Percentiles rank a stretch among this genome's conserved stretches.
These are phyloP conservation scores for Hoplostethus mediterraneus DNA, from an alignment of 2,797 vertebrate genomes.

Conservation along the genomic window DNA sequence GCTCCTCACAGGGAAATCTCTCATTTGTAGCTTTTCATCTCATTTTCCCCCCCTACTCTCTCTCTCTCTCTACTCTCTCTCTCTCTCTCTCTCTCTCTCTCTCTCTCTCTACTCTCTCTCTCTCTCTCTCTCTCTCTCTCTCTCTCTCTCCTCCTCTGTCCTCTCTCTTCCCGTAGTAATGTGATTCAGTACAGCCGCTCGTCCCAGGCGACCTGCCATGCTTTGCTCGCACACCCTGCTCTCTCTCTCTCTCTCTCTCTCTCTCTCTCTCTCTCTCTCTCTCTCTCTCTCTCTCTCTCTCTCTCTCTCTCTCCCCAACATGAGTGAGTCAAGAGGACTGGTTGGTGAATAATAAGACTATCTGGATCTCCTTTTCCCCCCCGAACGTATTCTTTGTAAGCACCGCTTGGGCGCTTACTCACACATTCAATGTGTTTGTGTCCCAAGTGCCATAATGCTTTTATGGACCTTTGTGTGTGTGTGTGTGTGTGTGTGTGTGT, in stretches of 20 bases:
- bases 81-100: conserved; percentile 33
- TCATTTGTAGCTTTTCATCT: conserved; percentile 85
- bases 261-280: conserved; percentile 38
- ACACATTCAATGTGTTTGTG: conserved; percentile 78
- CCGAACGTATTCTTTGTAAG: conserved; percentile 76
- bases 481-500: conserved; percentile 34
- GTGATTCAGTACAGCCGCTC: conserved; percentile 78
- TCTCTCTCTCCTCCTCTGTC: conserved; percentile 53
- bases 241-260: conserved; percentile 17
- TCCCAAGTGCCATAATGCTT: conserved; percentile 73
- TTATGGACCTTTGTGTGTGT: conserved; percentile 62
- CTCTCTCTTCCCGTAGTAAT: conserved; percentile 71
- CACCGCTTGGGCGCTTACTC: conserved; percentile 71
- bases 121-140: not conserved
- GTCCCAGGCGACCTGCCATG: conserved; percentile 77
- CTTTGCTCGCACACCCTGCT: conserved; percentile 67
- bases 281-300: conserved; percentile 25
- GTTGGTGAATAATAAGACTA: conserved; percentile 80
- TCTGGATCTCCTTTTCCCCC: conserved; percentile 75
- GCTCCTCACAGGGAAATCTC: conserved; percentile 83
- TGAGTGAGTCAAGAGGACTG: conserved; percentile 77
- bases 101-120: conserved; percentile 49
- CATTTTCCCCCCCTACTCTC: conserved; percentile 56
- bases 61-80: not conserved
- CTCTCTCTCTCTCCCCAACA: conserved; percentile 56